Evolutionary conservation across 2,797 vertebrate species (phyloP).

Genomic region (Harpagifer antarcticus): DNA sequence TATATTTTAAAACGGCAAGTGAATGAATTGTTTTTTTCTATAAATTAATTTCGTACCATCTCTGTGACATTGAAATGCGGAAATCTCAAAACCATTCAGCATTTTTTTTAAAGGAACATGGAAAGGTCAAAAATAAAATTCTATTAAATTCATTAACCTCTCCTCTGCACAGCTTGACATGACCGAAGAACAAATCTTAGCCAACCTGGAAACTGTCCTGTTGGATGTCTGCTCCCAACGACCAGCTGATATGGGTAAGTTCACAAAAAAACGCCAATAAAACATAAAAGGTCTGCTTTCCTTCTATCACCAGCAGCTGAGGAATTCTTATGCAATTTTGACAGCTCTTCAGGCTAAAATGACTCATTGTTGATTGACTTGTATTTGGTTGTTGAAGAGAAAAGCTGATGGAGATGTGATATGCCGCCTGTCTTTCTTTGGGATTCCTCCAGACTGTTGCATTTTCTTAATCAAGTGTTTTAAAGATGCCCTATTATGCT

Average conservation of each 20-base stretch:
- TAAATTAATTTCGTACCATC: background rate
- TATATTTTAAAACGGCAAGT: background rate
- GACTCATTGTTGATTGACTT: background rate
- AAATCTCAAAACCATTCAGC: background rate
- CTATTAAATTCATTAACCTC: background rate
- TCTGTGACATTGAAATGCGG: background rate
- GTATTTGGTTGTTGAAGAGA: too few relatives aligned
- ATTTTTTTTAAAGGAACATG: background rate
- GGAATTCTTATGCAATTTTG: background rate
- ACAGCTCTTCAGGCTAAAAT: background rate
- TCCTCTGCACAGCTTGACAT: conserved; percentile 88
- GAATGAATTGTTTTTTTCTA: background rate
- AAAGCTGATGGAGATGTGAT: background rate
- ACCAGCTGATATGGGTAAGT: conserved; percentile 85
- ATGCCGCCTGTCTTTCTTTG: background rate
- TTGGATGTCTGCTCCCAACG: conserved; percentile 88
- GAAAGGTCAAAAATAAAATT: too few relatives aligned
- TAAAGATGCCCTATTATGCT: too few relatives aligned
- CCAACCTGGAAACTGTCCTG: conserved; percentile 88
- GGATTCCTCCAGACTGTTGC: background rate
- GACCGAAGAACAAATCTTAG: conserved; percentile 87
- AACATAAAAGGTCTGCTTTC: background rate
- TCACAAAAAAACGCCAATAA: background rate
- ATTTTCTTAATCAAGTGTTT: too few relatives aligned
- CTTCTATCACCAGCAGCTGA: background rate